Evolutionary conservation across 2,113 vertebrate species (phyloP).

Genomic region (Plecturocebus donacophilus): DNA sequence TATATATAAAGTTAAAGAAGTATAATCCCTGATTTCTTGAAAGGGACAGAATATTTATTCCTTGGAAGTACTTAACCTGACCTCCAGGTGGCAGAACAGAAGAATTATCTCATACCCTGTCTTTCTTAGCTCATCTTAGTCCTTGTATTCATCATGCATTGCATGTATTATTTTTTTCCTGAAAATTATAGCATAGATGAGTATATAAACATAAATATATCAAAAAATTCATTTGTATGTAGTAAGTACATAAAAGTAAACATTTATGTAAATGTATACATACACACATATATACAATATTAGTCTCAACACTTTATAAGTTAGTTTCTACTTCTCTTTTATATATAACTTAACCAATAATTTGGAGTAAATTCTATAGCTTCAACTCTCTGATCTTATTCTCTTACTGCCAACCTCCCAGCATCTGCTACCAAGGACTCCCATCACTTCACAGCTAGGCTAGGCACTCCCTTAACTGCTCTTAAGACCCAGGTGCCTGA

Average conservation of each 20-base stretch:
- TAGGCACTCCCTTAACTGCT: neutral
- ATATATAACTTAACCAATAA: neutral
- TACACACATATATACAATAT: neutral
- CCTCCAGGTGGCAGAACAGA: neutral
- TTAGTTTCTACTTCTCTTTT: neutral
- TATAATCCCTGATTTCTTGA: neutral
- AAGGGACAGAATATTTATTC: neutral
- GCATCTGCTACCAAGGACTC: neutral
- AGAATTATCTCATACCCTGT: neutral
- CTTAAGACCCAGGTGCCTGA: neutral
- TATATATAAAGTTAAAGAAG: neutral
- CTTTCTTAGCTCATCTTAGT: neutral
- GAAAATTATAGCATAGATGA: neutral
- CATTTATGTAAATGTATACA: neutral
- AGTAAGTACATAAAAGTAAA: neutral
- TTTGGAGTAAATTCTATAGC: neutral
- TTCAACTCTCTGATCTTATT: neutral
- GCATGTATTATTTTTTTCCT: neutral
- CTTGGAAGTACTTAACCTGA: neutral
- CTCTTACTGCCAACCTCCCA: neutral
- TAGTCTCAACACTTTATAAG: neutral
- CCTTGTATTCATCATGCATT: neutral
- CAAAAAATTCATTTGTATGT: neutral
- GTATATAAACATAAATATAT: neutral
- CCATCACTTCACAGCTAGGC: neutral